A percentile compares a stretch with the other conserved stretches of the same genome.
These are phyloP conservation scores for Oconnorella tubifera DNA, from an alignment of 2,888 invertebrate species.

Conservation along the genomic window DNA sequence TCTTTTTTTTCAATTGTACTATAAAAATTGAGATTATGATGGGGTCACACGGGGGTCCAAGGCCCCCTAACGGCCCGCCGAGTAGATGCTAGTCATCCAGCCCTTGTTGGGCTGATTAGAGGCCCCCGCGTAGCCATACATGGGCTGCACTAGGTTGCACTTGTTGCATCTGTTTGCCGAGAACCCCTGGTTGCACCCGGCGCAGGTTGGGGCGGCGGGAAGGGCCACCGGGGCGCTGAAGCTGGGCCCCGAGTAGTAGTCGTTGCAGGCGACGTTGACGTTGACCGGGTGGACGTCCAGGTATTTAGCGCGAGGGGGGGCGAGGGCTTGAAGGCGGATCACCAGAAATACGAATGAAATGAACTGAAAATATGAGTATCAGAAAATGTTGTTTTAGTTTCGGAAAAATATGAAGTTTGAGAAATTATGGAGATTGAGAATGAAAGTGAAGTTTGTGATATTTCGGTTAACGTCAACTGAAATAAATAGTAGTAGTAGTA, in stretches of 20 bases:
- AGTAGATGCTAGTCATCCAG: constrained; percentile 5
- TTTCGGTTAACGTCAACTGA: too few relatives aligned
- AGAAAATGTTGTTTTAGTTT: too few relatives aligned
- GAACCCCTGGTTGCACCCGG: not conserved
- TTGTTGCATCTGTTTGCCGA: not conserved
- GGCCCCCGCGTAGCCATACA: constrained; percentile 3
- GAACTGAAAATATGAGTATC: not conserved
- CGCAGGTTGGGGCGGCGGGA: not conserved
- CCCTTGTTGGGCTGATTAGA: not conserved
- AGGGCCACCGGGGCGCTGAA: not conserved
- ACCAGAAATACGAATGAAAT: not conserved
- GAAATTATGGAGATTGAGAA: too few relatives aligned
- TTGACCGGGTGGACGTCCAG: not conserved
- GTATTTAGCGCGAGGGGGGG: not conserved
- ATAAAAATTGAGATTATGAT: too few relatives aligned
- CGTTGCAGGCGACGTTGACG: too few relatives aligned
- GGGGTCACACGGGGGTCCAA: too few relatives aligned
- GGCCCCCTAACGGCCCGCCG: not conserved
- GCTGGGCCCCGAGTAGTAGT: not conserved
- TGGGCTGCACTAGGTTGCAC: not conserved
- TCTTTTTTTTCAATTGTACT: too few relatives aligned
- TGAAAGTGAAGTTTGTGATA: too few relatives aligned
- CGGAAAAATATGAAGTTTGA: too few relatives aligned
- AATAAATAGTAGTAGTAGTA: too few relatives aligned
- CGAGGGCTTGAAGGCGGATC: not conserved